Percentiles rank a stretch among this genome's conserved stretches.
These are phyloP conservation scores for Hydrochoerus hydrochaeris DNA, from an alignment of 2,113 vertebrate species.

Conservation along the genomic window DNA sequence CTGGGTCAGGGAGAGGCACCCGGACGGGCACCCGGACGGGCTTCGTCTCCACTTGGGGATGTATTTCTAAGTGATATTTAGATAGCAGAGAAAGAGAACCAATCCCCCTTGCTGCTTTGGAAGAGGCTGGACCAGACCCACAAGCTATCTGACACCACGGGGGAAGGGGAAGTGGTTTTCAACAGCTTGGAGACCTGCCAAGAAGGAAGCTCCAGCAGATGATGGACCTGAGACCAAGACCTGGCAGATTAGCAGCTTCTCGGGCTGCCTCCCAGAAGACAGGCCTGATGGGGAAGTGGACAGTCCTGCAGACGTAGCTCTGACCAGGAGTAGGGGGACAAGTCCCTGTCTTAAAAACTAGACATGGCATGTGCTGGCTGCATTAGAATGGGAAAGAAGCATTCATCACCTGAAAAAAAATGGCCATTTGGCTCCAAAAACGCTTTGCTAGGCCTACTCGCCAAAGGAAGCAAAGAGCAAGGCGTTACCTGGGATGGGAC, in stretches of 20 bases:
- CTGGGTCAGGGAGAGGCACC: rapidly evolving
- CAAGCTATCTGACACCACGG: rapidly evolving
- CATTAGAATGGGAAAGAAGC: too few relatives aligned
- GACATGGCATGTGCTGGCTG: rapidly evolving
- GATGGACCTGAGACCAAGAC: conserved; percentile 3
- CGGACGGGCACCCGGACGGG: rapidly evolving
- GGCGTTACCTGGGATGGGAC: neutral
- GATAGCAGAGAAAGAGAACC: neutral
- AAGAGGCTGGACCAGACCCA: neutral
- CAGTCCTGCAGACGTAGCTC: rapidly evolving
- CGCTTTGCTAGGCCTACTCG: neutral
- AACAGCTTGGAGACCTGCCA: neutral
- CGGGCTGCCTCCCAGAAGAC: neutral
- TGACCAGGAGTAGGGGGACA: neutral
- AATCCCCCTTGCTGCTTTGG: neutral
- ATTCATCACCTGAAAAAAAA: rapidly evolving
- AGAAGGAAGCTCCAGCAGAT: neutral
- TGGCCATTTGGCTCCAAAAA: neutral
- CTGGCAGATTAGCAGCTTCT: conserved; percentile 54
- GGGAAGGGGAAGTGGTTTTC: neutral
- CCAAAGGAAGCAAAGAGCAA: neutral
- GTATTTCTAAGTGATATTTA: neutral
- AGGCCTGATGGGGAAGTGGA: rapidly evolving
- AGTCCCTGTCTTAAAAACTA: neutral
- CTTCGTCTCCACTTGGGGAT: neutral